phyloP scores from a whole-genome alignment of 2,113 vertebrate genomes.

The Varanus salvator region DNA sequence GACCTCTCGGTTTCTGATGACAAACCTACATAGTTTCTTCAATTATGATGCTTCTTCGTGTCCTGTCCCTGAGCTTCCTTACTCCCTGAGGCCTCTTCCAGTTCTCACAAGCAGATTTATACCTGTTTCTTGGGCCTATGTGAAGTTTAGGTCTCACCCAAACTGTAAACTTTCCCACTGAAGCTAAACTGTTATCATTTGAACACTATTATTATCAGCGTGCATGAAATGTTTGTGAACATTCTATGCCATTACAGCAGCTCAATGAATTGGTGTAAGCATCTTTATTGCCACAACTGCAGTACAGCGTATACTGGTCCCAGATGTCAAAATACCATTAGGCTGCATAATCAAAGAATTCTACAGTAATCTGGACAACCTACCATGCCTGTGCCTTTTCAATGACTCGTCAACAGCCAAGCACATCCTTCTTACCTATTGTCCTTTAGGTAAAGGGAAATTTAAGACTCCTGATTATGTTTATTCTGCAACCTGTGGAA shows the following conservation, averaged over 20 bases:
- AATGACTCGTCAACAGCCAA: background rate
- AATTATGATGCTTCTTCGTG: background rate
- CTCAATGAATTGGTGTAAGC: background rate
- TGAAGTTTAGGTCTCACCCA: background rate
- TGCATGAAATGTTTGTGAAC: background rate
- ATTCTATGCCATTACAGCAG: background rate
- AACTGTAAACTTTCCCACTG: background rate
- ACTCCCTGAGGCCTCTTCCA: background rate
- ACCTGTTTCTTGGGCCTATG: background rate
- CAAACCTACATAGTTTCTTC: background rate
- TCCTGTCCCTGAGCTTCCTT: background rate
- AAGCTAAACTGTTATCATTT: background rate
- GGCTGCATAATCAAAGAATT: background rate
- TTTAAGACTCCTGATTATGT: slow-evolving; percentile 22
- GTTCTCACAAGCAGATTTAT: background rate
- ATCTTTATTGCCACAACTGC: background rate
- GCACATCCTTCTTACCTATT: background rate
- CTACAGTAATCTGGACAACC: background rate
- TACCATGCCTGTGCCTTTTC: background rate
- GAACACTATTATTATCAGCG: background rate
- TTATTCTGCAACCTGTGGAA: slow-evolving; percentile 37
- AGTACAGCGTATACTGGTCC: background rate
- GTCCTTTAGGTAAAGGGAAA: slow-evolving; percentile 6
- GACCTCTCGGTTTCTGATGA: background rate
- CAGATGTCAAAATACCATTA: background rate